Percentiles rank a stretch among this genome's conserved stretches.
Evolutionary conservation across 2,113 vertebrate species (phyloP).

Genomic region (Ophiodon elongatus): DNA sequence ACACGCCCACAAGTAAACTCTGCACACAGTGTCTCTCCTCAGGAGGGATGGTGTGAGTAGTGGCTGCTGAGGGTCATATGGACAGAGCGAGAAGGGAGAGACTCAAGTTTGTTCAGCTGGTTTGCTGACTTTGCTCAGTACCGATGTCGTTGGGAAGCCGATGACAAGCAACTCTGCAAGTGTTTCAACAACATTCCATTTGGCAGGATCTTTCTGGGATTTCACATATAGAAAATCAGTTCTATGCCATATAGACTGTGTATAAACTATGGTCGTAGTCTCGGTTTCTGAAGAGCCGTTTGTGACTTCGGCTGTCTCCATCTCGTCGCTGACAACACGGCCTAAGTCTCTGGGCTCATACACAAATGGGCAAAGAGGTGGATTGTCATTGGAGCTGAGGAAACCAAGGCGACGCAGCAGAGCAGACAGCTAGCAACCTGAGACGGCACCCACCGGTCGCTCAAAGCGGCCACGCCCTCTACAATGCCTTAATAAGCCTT

Average conservation of each 20-base stretch:
- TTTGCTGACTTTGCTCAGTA: neutral
- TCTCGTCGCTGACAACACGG: too few species aligned
- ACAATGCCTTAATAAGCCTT: neutral
- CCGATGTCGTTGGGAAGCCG: neutral
- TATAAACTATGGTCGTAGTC: too few species aligned
- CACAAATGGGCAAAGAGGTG: too few species aligned
- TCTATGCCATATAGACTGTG: neutral
- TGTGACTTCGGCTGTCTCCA: too few species aligned
- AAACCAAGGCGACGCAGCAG: too few species aligned
- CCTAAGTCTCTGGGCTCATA: too few species aligned
- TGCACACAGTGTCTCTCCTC: neutral
- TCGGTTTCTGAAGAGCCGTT: too few species aligned
- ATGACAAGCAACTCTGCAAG: neutral
- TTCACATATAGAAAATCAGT: neutral
- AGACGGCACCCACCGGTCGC: too few species aligned
- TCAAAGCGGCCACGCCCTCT: too few species aligned
- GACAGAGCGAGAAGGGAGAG: neutral
- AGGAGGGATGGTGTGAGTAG: neutral
- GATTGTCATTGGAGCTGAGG: too few species aligned
- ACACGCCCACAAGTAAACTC: neutral
- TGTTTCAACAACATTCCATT: neutral
- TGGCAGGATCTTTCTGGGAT: neutral
- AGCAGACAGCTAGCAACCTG: too few species aligned
- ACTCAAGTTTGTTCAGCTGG: slow-evolving; percentile 4
- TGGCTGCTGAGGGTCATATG: neutral